Percentiles rank a stretch among this genome's conserved stretches.
Conservation (phyloP, 2,797 vertebrate species). For the Artibeus jamaicensis region DNA sequence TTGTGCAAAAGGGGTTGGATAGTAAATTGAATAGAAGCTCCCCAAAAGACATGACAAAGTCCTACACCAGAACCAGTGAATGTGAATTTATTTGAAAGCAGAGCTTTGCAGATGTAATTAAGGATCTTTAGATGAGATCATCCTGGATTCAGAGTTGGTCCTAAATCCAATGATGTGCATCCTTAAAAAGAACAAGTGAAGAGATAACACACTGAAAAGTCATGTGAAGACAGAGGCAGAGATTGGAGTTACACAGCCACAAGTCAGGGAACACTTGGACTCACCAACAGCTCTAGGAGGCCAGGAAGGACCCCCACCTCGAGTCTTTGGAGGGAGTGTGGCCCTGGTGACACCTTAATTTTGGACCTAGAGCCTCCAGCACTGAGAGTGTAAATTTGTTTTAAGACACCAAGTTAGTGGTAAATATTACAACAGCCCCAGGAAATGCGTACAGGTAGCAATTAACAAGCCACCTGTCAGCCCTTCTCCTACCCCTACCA, state of each 20-base stretch:
- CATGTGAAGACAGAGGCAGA: background rate
- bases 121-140: background rate
- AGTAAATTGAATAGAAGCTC: background rate
- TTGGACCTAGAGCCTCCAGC: background rate
- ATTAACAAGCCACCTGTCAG: background rate
- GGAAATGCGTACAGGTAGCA: background rate
- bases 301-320: no score
- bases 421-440: background rate
- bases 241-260: background rate
- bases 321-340: background rate
- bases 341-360: background rate
- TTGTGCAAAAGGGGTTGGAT: background rate
- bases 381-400: background rate
- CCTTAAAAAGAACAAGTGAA: background rate
- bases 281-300: background rate
- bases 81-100: background rate
- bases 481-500: background rate
- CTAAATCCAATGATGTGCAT: background rate
- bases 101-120: background rate
- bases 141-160: background rate
- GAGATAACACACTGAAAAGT: background rate
- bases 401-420: background rate
- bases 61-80: background rate
- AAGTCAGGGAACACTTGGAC: background rate
- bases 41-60: background rate